phyloP scores from a whole-genome alignment of 2,113 vertebrate genomes.

The Myrmecobius fasciatus region DNA sequence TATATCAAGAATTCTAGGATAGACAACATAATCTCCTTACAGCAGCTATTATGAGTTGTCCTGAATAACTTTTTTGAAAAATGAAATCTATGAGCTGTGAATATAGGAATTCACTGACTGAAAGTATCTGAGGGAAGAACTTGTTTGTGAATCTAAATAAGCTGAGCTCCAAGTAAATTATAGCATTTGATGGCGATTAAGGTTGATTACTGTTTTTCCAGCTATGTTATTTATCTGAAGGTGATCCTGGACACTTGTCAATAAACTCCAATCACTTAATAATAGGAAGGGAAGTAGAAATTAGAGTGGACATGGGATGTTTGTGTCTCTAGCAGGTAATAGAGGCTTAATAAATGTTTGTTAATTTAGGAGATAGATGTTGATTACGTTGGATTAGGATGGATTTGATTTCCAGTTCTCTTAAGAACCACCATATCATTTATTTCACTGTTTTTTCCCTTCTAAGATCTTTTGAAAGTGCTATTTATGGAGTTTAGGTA shows the following conservation, averaged over 20 bases:
- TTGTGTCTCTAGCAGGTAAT: not conserved
- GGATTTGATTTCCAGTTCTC: not conserved
- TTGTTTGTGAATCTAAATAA: not conserved
- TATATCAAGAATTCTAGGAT: not conserved
- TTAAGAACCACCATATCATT: not conserved
- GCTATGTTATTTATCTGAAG: not conserved
- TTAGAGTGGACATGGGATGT: not conserved
- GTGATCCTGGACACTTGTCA: not conserved
- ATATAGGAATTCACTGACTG: not conserved
- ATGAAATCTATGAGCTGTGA: not conserved
- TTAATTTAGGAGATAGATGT: not conserved
- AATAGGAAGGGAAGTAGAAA: not conserved
- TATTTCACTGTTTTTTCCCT: not conserved
- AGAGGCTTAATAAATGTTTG: not conserved
- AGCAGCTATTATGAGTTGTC: not conserved
- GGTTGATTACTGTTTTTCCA: not conserved
- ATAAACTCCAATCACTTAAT: not conserved
- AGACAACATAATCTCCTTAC: not conserved
- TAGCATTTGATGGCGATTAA: not conserved
- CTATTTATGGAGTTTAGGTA: not conserved
- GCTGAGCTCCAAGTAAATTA: not conserved
- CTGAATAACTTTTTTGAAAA: conserved; percentile 28
- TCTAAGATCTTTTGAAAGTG: not conserved
- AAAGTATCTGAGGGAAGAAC: not conserved
- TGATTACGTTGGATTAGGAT: not conserved